A percentile compares a stretch with the other conserved stretches of the same genome.
These are phyloP conservation scores for Leptothorax acervorum DNA, from an alignment of 2,888 invertebrate genomes.

Conservation along the genomic window DNA sequence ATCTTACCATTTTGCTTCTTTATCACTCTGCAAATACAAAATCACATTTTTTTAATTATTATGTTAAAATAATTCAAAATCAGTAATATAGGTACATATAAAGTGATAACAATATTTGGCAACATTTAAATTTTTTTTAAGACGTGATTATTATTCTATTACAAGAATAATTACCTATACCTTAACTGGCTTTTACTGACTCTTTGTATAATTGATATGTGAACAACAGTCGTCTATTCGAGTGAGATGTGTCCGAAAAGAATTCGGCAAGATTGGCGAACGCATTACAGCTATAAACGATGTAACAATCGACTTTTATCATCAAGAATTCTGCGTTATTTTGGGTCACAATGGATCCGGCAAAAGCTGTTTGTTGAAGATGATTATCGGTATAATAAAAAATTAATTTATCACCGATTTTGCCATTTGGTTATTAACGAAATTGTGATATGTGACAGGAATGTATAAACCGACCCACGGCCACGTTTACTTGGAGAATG, in stretches of 20 bases:
- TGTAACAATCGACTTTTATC: constrained; percentile 71
- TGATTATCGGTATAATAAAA: constrained; percentile 64
- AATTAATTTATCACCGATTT: background rate
- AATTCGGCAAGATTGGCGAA: constrained; percentile 58
- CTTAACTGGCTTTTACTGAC: no score
- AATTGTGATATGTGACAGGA: constrained; percentile 49
- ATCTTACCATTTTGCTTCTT: background rate
- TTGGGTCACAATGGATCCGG: constrained; percentile 72
- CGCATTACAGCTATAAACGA: constrained; percentile 60
- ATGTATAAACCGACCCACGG: constrained; percentile 68
- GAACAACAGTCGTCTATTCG: constrained; percentile 62
- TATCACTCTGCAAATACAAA: background rate
- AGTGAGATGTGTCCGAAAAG: constrained; percentile 64
- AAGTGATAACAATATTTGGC: background rate
- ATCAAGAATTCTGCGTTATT: constrained; percentile 68
- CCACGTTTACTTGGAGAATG: constrained; percentile 61
- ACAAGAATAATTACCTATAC: background rate
- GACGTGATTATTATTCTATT: background rate
- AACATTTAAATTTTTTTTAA: background rate
- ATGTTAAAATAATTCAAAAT: background rate
- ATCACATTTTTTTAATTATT: background rate
- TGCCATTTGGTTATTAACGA: background rate
- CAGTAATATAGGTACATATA: background rate
- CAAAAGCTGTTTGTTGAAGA: constrained; percentile 71
- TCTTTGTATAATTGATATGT: background rate